Percentiles rank a stretch among this genome's conserved stretches.
These are phyloP conservation scores for Tribolium madens DNA, from an alignment of 1,140 invertebrate genomes.

Conservation along the genomic window DNA sequence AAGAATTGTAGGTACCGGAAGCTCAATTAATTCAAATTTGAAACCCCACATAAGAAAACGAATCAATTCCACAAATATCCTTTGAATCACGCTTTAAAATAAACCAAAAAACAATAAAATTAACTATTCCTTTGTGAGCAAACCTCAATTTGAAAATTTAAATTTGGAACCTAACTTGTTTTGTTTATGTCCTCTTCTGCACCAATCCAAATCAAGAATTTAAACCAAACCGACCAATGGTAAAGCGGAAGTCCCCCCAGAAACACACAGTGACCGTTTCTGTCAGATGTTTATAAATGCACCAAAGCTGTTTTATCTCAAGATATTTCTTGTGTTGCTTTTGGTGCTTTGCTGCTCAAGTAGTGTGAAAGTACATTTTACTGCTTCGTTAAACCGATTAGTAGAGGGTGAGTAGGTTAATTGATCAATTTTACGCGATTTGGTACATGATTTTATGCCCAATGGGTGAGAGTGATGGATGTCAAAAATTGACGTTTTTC, in stretches of 20 bases:
- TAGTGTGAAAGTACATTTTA: constrained; percentile 24
- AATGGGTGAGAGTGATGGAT: background rate
- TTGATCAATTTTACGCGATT: constrained; percentile 2
- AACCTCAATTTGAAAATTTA: constrained; percentile 43
- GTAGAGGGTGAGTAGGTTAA: constrained; percentile 28
- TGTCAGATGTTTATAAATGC: constrained; percentile 51
- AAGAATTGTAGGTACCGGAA: background rate
- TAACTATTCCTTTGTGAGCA: constrained; percentile 17
- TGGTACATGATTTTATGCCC: background rate
- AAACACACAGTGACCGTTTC: constrained; percentile 39
- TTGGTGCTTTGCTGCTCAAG: constrained; percentile 1
- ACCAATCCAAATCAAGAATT: constrained; percentile 30
- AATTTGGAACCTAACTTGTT: constrained; percentile 44
- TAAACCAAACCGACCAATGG: constrained; percentile 39
- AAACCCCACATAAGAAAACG: background rate
- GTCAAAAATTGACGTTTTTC: background rate
- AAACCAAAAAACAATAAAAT: constrained; percentile 34
- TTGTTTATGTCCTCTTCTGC: constrained; percentile 18
- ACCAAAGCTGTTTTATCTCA: constrained; percentile 11
- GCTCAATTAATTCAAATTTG: background rate
- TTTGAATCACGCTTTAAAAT: constrained; percentile 33
- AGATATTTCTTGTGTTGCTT: constrained; percentile 21
- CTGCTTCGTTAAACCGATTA: background rate
- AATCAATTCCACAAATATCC: no score
- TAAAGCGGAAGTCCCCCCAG: constrained; percentile 10